Evolutionary conservation across 23 tunicate species (phyloP), one percentile per base, ranked within the genome.

Genomic region (Clavelina lepadiformis): DNA sequence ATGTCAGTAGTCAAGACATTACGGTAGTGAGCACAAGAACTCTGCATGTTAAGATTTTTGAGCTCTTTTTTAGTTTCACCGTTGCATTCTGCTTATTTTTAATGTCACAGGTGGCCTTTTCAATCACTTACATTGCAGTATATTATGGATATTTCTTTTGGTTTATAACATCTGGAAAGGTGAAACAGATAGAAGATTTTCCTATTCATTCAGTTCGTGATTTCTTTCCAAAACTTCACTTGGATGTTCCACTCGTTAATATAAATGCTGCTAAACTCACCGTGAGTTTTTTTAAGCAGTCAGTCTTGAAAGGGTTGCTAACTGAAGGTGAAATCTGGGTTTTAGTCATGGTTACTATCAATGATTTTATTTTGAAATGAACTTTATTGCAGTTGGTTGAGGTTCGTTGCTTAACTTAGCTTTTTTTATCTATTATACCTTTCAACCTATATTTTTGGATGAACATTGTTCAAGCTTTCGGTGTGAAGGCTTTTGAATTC

Each of bases 261-360:
- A 4, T 18, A 6, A 32, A 61, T 31, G 44, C 76, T 69, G 76
- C 91, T 5, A 63, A 56, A 28, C 68, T 89, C 3, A 81, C 83
- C 1, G 32, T 65, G 38, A 89, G 97, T 64, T 89, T 89, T 64
- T 75, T 89, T 63, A 89, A 89, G 46, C 97, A 89, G 51, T 89
- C 97, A 4, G 54, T 65, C 15, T 53, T 89, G 27, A 89, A 89
- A 52, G 83, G 81, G 35, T 38, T 89, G 30, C 73, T 89, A n/a
- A 89, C 97, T 47, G 89, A 89, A 89, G 97, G 97, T 89, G n/a
- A 29, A 37, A 24, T 5, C 30, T n/a, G n/a, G n/a, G 7, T 59
- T 59, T 59, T 59, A 28, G 35, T 29, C 49, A 11, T 44, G 11
- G 11, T 13, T 44, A 44, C 49, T 44, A n/a, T n/a, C n/a, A n/a